Conservation (phyloP, 2,888 invertebrate species). For the Clistopyga incitator region DNA sequence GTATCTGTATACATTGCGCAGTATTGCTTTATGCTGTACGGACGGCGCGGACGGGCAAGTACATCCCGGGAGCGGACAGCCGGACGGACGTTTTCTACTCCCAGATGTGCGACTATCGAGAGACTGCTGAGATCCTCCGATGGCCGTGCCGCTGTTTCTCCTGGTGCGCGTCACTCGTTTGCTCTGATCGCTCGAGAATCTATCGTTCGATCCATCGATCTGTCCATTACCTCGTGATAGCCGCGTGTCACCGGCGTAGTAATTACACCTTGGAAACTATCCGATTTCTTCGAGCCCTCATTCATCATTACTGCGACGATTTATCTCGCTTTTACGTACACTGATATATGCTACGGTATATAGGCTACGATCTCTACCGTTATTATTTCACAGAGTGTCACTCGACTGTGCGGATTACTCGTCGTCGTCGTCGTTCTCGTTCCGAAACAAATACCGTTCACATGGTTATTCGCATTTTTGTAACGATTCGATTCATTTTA, state of each 20-base stretch:
- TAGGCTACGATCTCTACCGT: slow-evolving; percentile 1
- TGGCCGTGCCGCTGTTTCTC: slow-evolving; percentile 9
- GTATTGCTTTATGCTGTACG: neutral
- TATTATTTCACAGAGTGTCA: slow-evolving; percentile 26
- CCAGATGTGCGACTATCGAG: slow-evolving; percentile 39
- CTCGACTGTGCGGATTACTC: slow-evolving; percentile 32
- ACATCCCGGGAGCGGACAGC: slow-evolving; percentile 1
- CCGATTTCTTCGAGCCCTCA: slow-evolving; percentile 58
- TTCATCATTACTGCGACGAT: slow-evolving; percentile 60
- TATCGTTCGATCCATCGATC: slow-evolving; percentile 54
- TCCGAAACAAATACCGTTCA: neutral
- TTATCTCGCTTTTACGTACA: slow-evolving; percentile 11
- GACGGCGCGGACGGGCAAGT: neutral
- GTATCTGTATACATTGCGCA: neutral
- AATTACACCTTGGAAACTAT: slow-evolving; percentile 65
- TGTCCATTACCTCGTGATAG: slow-evolving; percentile 53
- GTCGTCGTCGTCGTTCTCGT: slow-evolving; percentile 38
- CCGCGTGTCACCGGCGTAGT: slow-evolving; percentile 64
- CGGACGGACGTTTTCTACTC: slow-evolving; percentile 17
- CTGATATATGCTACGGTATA: slow-evolving; percentile 7
- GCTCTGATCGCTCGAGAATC: slow-evolving; percentile 37
- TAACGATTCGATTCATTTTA: too few species aligned
- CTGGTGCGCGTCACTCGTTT: slow-evolving; percentile 2
- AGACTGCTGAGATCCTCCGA: slow-evolving; percentile 6
- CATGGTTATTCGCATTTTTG: too few species aligned